Evolutionary conservation across 1,140 invertebrate genomes (phyloP).

Genomic region (Antheraea pernyi): DNA sequence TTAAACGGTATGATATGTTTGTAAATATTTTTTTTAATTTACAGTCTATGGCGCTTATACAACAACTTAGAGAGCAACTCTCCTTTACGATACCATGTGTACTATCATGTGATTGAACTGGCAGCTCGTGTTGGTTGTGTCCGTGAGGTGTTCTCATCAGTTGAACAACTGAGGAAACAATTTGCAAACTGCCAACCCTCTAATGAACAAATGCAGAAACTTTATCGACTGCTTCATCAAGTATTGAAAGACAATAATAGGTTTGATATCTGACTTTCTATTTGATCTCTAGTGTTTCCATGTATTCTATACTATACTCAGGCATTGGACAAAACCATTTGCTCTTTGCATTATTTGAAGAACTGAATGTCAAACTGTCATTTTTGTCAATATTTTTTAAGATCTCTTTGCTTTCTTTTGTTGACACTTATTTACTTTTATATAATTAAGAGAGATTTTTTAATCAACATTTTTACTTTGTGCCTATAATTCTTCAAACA

Average conservation of each 20-base stretch:
- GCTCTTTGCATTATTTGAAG: too few species aligned
- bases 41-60: conserved; percentile 91
- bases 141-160: conserved; percentile 88
- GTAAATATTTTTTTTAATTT: conserved; percentile 27
- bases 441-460: too few species aligned
- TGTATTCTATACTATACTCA: too few species aligned
- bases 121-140: conserved; percentile 93
- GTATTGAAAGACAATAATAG: conserved; percentile 84
- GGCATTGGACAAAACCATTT: too few species aligned
- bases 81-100: conserved; percentile 93
- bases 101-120: conserved; percentile 93
- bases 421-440: too few species aligned
- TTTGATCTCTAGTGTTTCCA: background rate
- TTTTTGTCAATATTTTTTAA: too few species aligned
- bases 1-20: too few species aligned
- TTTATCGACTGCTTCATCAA: conserved; percentile 93
- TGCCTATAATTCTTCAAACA: too few species aligned
- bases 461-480: too few species aligned
- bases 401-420: too few species aligned
- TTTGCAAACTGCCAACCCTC: conserved; percentile 91
- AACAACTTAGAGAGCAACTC: conserved; percentile 93
- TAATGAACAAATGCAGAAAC: conserved; percentile 95
- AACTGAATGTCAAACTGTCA: too few species aligned
- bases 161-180: conserved; percentile 91
- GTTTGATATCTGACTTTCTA: conserved; percentile 32